Percentiles rank a stretch among this genome's conserved stretches.
These are phyloP conservation scores for Neodontobutis hainanensis DNA, from an alignment of 2,113 vertebrate species.

Conservation along the genomic window DNA sequence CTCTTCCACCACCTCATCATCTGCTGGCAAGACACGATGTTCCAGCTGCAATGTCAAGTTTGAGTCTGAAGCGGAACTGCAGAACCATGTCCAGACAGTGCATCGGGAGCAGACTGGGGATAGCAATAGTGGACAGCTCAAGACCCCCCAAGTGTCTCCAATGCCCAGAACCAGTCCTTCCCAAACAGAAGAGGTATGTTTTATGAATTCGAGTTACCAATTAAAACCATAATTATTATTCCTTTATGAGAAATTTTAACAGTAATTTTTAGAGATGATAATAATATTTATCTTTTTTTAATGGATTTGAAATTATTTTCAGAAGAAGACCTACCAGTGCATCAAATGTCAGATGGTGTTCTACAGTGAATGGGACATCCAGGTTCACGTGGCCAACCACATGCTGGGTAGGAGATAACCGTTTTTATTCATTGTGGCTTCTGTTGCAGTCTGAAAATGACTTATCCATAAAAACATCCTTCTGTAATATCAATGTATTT, in stretches of 20 bases:
- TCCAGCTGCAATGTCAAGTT: slow-evolving; percentile 99
- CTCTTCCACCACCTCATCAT: slow-evolving; percentile 73
- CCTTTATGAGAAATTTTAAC: too few relatives aligned
- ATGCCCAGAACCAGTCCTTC: slow-evolving; percentile 97
- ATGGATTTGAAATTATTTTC: slow-evolving; percentile 36
- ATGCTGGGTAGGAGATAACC: slow-evolving; percentile 93
- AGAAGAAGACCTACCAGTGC: slow-evolving; percentile 99
- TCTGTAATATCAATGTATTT: slow-evolving; percentile 41
- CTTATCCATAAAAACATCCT: slow-evolving; percentile 35
- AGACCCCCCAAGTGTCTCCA: slow-evolving; percentile 95
- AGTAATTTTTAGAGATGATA: too few relatives aligned
- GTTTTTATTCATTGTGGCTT: slow-evolving; percentile 37
- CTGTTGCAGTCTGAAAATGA: slow-evolving; percentile 34
- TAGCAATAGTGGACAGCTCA: slow-evolving; percentile 86
- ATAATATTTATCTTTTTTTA: too few relatives aligned
- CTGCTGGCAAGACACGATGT: slow-evolving; percentile 88
- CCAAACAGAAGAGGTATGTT: slow-evolving; percentile 93
- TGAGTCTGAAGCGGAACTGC: slow-evolving; percentile 94
- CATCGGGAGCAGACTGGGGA: slow-evolving; percentile 91
- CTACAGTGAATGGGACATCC: slow-evolving; percentile 99
- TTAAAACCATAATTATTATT: too few relatives aligned
- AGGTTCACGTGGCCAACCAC: slow-evolving; percentile 99
- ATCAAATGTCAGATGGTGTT: slow-evolving; percentile 99
- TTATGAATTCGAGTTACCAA: background rate
- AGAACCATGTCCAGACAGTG: slow-evolving; percentile 91